These are phyloP conservation scores for Chaetophractus vellerosus DNA, from an alignment of 2,797 vertebrate species.

Conservation along the genomic window DNA sequence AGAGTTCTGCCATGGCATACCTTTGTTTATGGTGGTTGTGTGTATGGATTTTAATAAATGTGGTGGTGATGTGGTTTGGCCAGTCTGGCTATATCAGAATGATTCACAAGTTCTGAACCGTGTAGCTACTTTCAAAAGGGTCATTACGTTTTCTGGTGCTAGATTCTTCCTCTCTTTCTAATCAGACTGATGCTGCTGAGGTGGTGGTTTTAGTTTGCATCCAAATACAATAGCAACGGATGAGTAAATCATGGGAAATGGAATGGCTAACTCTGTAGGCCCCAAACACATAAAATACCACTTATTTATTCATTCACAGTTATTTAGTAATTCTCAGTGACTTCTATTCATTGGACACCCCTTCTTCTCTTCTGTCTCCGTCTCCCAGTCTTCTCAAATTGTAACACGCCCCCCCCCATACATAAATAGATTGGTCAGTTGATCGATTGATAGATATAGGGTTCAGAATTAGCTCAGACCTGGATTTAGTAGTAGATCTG, in stretches of 20 bases:
- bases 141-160: conserved; percentile 29
- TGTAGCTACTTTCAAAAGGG: conserved; percentile 48
- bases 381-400: not conserved
- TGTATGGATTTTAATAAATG: conserved; percentile 37
- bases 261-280: not conserved
- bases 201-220: conserved; percentile 67
- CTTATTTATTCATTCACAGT: not conserved
- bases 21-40: conserved; percentile 22
- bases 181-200: conserved; percentile 30
- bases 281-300: not conserved
- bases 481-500: not conserved
- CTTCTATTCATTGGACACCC: not conserved
- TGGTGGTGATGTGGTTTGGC: conserved; percentile 53
- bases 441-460: not conserved
- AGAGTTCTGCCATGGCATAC: conserved; percentile 62
- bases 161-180: conserved; percentile 60
- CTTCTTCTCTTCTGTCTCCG: not conserved
- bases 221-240: not conserved
- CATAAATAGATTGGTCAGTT: not conserved
- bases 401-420: not conserved
- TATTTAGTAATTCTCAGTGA: not conserved
- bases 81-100: not conserved
- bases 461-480: not conserved
- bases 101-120: conserved; percentile 72
- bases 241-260: not conserved